These are phyloP conservation scores for Pachycephus smyrnensis DNA, from an alignment of 2,888 invertebrate species.

Conservation along the genomic window DNA sequence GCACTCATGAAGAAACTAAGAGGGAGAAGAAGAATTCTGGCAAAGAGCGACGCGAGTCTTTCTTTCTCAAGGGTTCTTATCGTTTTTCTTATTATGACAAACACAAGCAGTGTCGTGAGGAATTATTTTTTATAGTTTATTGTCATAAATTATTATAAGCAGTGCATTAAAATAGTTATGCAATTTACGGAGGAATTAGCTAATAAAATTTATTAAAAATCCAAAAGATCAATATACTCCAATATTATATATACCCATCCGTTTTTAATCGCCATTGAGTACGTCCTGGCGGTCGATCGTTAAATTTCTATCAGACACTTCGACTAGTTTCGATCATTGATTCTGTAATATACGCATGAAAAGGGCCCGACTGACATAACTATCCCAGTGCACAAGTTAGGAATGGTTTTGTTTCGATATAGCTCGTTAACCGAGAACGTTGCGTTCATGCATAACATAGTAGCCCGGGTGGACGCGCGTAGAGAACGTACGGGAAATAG, in stretches of 20 bases:
- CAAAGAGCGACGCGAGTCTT: neutral
- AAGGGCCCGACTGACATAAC: neutral
- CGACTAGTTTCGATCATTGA: neutral
- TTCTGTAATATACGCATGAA: neutral
- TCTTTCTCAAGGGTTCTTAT: neutral
- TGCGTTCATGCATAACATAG: constrained; percentile 50
- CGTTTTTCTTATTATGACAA: neutral
- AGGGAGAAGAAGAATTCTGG: neutral
- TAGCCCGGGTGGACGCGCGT: constrained; percentile 30
- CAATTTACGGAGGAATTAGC: neutral
- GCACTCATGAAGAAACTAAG: too few relatives aligned
- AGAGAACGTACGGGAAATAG: constrained; percentile 36
- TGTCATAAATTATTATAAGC: neutral
- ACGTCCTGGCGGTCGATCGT: neutral
- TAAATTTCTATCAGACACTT: neutral
- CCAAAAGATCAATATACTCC: neutral
- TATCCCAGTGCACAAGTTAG: constrained; percentile 7
- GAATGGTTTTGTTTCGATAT: constrained; percentile 45
- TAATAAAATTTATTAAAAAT: neutral
- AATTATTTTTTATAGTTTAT: neutral
- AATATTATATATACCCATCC: neutral
- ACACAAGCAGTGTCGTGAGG: neutral
- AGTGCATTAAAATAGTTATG: neutral
- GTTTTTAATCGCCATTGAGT: neutral
- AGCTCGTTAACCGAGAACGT: constrained; percentile 53